These are phyloP conservation scores for Keiferia lycopersicella DNA, from an alignment of 2,888 invertebrate genomes.

Conservation along the genomic window DNA sequence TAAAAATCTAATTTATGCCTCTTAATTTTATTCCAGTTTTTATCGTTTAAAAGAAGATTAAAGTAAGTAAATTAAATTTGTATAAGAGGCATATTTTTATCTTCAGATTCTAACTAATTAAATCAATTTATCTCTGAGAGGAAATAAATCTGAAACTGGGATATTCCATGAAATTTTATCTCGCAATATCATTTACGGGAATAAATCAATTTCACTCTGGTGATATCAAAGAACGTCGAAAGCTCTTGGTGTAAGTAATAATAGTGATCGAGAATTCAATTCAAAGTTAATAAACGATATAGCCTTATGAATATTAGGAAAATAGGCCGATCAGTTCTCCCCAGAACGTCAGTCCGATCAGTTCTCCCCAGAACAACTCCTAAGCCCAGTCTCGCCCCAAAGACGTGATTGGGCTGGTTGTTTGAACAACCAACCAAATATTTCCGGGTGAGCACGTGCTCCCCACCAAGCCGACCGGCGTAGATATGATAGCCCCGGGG, in stretches of 20 bases:
- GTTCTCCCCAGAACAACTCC: too few species aligned
- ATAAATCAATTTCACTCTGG: background rate
- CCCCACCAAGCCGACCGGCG: too few species aligned
- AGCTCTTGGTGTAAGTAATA: background rate
- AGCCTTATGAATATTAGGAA: too few species aligned
- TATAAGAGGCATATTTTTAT: background rate
- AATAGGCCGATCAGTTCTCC: too few species aligned
- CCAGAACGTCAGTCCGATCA: too few species aligned
- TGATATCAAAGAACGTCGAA: background rate
- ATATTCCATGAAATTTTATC: background rate
- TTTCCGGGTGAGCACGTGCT: too few species aligned
- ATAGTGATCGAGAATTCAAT: background rate
- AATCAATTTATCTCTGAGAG: background rate
- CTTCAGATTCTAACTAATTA: background rate
- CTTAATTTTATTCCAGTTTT: background rate
- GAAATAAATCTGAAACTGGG: background rate
- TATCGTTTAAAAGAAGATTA: background rate
- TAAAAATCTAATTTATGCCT: conserved; percentile 6
- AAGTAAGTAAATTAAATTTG: conserved; percentile 1
- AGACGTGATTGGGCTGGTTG: too few species aligned
- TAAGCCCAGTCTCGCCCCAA: too few species aligned
- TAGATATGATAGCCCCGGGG: too few species aligned
- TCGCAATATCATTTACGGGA: background rate
- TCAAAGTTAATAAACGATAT: too few species aligned
- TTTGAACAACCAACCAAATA: too few species aligned